Evolutionary conservation across 1,140 invertebrate genomes (phyloP).

Genomic region (Scaptomyza graminum): DNA sequence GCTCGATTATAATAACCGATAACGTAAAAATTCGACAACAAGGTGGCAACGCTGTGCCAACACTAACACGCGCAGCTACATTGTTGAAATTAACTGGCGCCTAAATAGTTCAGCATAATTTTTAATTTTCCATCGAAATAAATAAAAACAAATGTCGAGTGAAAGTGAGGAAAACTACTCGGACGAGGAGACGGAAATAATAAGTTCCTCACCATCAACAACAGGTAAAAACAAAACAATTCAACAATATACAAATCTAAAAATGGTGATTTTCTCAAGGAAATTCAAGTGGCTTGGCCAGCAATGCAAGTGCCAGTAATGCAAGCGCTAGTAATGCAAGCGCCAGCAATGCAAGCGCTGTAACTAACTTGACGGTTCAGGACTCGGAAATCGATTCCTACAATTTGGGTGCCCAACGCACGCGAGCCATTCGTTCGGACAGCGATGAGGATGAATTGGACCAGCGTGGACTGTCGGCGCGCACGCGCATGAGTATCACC

Average conservation of each 20-base stretch:
- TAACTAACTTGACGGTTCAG: constrained; percentile 48
- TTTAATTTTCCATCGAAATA: not conserved
- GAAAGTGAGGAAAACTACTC: constrained; percentile 49
- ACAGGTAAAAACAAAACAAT: constrained; percentile 32
- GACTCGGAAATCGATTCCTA: constrained; percentile 24
- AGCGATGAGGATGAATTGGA: constrained; percentile 73
- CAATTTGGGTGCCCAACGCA: not conserved
- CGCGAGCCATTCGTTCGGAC: constrained; percentile 40
- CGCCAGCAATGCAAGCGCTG: not conserved
- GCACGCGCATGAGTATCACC: constrained; percentile 80
- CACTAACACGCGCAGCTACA: constrained; percentile 10
- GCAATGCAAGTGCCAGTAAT: too few relatives aligned
- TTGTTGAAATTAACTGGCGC: constrained; percentile 39
- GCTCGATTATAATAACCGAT: too few relatives aligned
- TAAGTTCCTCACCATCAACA: constrained; percentile 27
- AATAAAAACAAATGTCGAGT: constrained; percentile 38
- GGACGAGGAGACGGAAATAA: constrained; percentile 29
- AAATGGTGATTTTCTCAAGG: constrained; percentile 16
- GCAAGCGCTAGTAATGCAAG: not conserved
- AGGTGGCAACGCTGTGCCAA: not conserved
- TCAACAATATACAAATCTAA: too few relatives aligned
- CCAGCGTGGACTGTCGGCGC: constrained; percentile 61
- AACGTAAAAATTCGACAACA: too few relatives aligned
- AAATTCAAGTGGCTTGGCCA: constrained; percentile 33
- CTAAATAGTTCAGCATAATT: constrained; percentile 7